Evolutionary conservation across 2,113 vertebrate species (phyloP), one percentile per base, ranked within the genome.

Genomic region (Todiramphus saurophagus): DNA sequence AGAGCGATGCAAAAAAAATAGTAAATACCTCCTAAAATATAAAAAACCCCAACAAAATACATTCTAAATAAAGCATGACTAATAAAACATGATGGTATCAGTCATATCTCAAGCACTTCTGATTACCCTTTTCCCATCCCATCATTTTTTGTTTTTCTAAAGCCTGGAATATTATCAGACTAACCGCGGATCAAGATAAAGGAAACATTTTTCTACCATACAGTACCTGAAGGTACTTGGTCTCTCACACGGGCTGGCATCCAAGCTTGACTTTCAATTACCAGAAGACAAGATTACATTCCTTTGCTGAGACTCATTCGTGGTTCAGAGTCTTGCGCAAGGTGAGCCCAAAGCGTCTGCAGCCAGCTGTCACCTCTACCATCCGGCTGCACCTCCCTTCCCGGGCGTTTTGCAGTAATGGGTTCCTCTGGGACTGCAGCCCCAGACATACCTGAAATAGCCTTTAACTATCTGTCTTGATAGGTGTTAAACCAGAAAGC

Each of bases 271-370:
- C 83, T 72, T 89, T 33, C 23, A 86, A 89, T 80, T 83, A 77
- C 59, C 74, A 81, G 63, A 50, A 93, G 51, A 91, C 70, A 89
- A 64, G 76, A 80, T 68, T 75, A 83, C 66, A 56, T 94, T 95
- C 68, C 90, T 93, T 44, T 83, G 64, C 85, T 30, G 30, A 94
- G 43, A 75, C 73, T 92, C 87, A 88, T 41, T 53, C 58, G 74
- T 7, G 41, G 50, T 56, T 95, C 69, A 67, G 43, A 28, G 78
- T 30, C 58, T 83, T 88, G 63, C 46, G 4, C n/a, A 83, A 91
- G 73, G 75, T 69, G 33, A 93, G 46, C 33, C 19, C 7, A 0
- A 79, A 35, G 7, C 3, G 9, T 19, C 79, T 74, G 56, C 83
- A 77, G 72, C 14, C 72, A 74, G 88, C n/a, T 81, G 79, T 39